These are phyloP conservation scores for Pteria penguin DNA, from an alignment of 2,888 invertebrate species.

Conservation along the genomic window DNA sequence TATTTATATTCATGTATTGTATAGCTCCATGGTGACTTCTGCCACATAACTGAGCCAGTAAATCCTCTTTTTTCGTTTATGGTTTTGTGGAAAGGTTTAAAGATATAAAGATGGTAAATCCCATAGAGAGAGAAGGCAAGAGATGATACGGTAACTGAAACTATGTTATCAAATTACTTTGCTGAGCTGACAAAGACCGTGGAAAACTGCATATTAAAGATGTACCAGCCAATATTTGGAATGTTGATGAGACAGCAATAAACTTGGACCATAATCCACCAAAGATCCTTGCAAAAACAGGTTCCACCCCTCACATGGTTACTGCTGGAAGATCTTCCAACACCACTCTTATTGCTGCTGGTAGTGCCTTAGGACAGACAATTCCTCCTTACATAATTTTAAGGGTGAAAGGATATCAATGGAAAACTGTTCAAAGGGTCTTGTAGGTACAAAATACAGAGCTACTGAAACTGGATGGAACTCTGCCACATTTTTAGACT, in stretches of 20 bases:
- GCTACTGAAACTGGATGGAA: too few species aligned
- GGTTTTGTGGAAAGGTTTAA: constrained; percentile 32
- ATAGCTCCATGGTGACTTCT: too few species aligned
- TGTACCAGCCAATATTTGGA: constrained; percentile 36
- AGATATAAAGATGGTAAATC: constrained; percentile 34
- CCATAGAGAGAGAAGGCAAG: constrained; percentile 37
- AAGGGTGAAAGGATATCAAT: constrained; percentile 36
- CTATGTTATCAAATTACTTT: constrained; percentile 24
- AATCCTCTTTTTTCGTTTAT: too few species aligned
- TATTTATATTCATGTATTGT: too few species aligned
- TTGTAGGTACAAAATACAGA: constrained; percentile 11
- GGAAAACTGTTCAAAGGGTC: constrained; percentile 18
- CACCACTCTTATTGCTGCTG: constrained; percentile 29
- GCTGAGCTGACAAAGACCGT: constrained; percentile 7
- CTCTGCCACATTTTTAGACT: constrained; percentile 34
- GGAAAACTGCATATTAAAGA: constrained; percentile 26
- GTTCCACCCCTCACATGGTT: constrained; percentile 27
- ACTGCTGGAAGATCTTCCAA: constrained; percentile 19
- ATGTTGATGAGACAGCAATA: constrained; percentile 40
- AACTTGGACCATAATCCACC: constrained; percentile 38
- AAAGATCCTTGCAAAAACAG: constrained; percentile 34
- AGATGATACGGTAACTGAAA: constrained; percentile 21
- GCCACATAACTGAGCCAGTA: too few species aligned
- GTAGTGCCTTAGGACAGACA: constrained; percentile 44
- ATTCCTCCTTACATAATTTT: constrained; percentile 40